Evolutionary conservation across 2,888 invertebrate genomes (phyloP), one percentile per base, ranked within the genome.

Genomic region (Linnaemya tessellans): DNA sequence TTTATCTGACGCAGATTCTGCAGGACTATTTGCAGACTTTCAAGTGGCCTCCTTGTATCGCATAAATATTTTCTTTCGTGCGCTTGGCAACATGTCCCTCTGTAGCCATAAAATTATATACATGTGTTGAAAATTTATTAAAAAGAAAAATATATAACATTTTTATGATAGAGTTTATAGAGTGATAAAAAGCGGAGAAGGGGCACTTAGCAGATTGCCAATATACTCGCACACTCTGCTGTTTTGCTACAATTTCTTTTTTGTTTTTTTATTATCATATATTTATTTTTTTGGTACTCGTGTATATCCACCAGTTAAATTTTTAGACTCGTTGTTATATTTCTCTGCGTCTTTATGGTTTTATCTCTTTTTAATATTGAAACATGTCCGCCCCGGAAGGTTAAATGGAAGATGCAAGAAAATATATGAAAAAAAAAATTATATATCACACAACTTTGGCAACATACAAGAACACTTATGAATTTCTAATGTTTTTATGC

Each of bases 361-460:
- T 78, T 80, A 77, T 82, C 79, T 74, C 68, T 65, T 81, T 82
- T 85, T 80, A 79, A 87, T 86, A 87, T 86, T 86, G 83, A 86
- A 87, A 87, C 86, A 87, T 87, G 87, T 83, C 79, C 84, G 87
- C 74, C 82, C 85, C 87, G 87, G 84, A 88, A 87, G 87, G 88
- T 90, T 89, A 89, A 89, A 79, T 43, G 62, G 62, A 79, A 71
- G 43, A 54, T 64, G 54, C 43, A 35, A 20, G 89, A 89, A 88
- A 88, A 87, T 89, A 89, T 38, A n/a, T n/a, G n/a, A n/a, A 60
- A 4, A 18, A 20, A 51, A 46, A 3, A 10, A 58, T 25, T 5
- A 25, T n/a, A 58, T 25, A 70, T 18, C n/a, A 38, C 20, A 65
- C 35, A 71, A 80, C 18, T 56, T 78, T 68, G 13, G 35, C 46